Evolutionary conservation across 2,113 vertebrate species (phyloP).

Genomic region (Coregonus clupeaformis): DNA sequence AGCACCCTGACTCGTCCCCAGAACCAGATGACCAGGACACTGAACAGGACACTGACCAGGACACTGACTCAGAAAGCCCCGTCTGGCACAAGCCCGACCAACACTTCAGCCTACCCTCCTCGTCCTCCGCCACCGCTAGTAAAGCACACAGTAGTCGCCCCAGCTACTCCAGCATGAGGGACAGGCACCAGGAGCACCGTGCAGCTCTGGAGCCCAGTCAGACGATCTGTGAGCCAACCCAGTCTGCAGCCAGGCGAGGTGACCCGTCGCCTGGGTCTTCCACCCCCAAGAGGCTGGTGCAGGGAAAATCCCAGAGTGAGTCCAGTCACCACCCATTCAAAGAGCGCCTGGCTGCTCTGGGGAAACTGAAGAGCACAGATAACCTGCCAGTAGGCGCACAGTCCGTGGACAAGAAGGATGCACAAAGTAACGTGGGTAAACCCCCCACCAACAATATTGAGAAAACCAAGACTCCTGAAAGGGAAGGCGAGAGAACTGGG

Average conservation of each 20-base stretch:
- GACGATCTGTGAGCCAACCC: slow-evolving; percentile 32
- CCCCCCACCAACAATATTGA: slow-evolving; percentile 17
- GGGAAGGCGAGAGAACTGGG: slow-evolving; percentile 34
- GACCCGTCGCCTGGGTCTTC: slow-evolving; percentile 43
- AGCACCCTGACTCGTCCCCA: slow-evolving; percentile 22
- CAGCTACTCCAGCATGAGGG: slow-evolving; percentile 23
- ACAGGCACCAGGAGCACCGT: slow-evolving; percentile 43
- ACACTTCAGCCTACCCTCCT: slow-evolving; percentile 50
- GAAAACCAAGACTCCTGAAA: slow-evolving; percentile 48
- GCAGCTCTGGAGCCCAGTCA: slow-evolving; percentile 7
- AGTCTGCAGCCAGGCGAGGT: slow-evolving; percentile 45
- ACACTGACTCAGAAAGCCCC: slow-evolving; percentile 38
- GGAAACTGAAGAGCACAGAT: slow-evolving; percentile 70
- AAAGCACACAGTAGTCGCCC: slow-evolving; percentile 5
- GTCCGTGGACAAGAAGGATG: slow-evolving; percentile 45
- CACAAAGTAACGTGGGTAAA: slow-evolving; percentile 22
- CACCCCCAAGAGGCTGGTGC: slow-evolving; percentile 61
- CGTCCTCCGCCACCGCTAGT: slow-evolving; percentile 12
- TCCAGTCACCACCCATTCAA: slow-evolving; percentile 71
- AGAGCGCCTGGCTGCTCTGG: slow-evolving; percentile 74
- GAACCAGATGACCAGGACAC: slow-evolving; percentile 25
- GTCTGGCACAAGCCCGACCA: slow-evolving; percentile 51
- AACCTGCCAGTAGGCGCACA: slow-evolving; percentile 28
- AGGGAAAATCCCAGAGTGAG: slow-evolving; percentile 69
- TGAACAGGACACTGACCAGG: slow-evolving; percentile 33